Percentiles rank a stretch among this genome's conserved stretches.
Evolutionary conservation across 2,113 vertebrate species (phyloP).

Genomic region (Patagioenas fasciata): DNA sequence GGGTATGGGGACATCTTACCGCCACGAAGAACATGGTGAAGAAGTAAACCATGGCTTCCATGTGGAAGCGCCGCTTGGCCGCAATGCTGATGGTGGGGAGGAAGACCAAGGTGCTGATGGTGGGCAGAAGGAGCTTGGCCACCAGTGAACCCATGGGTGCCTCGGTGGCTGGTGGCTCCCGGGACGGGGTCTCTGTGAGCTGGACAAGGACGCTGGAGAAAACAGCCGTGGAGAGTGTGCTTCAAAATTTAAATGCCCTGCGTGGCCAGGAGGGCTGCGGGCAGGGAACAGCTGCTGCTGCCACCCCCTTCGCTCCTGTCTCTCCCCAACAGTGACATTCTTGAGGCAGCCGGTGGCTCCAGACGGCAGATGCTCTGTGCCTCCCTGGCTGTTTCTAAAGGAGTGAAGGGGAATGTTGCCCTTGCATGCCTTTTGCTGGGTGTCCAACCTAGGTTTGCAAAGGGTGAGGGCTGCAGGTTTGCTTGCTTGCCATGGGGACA

Average conservation of each 20-base stretch:
- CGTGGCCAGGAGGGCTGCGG: not conserved
- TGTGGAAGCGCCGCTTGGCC: conserved; percentile 91
- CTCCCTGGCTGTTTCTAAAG: not conserved
- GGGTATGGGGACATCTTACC: conserved; percentile 74
- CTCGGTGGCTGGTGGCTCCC: rapidly evolving
- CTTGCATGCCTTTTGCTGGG: not conserved
- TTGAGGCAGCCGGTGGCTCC: not conserved
- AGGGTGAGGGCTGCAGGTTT: not conserved
- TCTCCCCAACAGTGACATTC: not conserved
- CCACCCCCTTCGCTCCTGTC: not conserved
- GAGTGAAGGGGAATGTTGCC: not conserved
- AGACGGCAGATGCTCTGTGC: not conserved
- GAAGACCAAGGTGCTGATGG: conserved; percentile 91
- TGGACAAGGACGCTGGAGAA: not conserved
- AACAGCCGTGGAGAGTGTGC: conserved; percentile 69
- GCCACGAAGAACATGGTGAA: conserved; percentile 96
- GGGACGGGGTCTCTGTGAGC: not conserved
- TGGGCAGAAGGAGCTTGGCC: conserved; percentile 93
- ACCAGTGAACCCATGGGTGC: conserved; percentile 87
- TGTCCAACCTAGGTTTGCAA: rapidly evolving
- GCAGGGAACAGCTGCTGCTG: not conserved
- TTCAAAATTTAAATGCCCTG: conserved; percentile 85
- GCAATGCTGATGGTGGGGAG: conserved; percentile 90
- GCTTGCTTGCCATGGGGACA: not conserved
- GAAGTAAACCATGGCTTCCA: conserved; percentile 99